Conservation (phyloP, 2,797 vertebrate genomes). For the Muscicapa striata region DNA sequence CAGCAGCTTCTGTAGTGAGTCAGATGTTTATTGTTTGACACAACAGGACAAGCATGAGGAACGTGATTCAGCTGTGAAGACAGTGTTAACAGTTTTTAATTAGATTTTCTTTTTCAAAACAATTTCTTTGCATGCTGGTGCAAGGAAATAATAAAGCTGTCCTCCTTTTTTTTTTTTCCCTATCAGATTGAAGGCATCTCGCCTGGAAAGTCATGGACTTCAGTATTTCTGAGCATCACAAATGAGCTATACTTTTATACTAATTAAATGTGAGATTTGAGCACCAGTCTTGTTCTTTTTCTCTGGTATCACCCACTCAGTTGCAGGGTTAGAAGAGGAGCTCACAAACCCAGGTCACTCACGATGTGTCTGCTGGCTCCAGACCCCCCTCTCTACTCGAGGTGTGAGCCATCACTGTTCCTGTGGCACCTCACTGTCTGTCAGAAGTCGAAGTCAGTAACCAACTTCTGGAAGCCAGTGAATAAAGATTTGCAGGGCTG, state of each 20-base stretch:
- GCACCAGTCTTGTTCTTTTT: neutral
- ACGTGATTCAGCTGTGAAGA: neutral
- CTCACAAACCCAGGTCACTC: neutral
- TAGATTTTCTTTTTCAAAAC: constrained; percentile 20
- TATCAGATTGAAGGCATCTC: neutral
- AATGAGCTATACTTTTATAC: neutral
- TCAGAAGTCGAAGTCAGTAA: neutral
- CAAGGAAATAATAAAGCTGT: neutral
- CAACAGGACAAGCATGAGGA: neutral
- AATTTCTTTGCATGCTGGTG: neutral
- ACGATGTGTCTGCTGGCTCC: rapidly evolving
- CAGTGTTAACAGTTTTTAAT: constrained; percentile 27
- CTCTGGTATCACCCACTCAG: neutral
- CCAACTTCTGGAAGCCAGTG: neutral
- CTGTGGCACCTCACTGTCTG: neutral
- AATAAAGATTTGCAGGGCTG: neutral
- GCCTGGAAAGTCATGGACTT: neutral
- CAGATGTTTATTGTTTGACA: constrained; percentile 1
- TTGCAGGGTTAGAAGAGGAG: neutral
- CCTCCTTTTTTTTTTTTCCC: neutral
- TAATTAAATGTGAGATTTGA: neutral
- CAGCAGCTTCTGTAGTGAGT: neutral
- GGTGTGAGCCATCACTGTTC: neutral
- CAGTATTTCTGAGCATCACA: neutral
- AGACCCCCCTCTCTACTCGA: rapidly evolving